A percentile compares a stretch with the other conserved stretches of the same genome.
Evolutionary conservation across 2,888 invertebrate species (phyloP).

Genomic region (Sialis fuliginosa): DNA sequence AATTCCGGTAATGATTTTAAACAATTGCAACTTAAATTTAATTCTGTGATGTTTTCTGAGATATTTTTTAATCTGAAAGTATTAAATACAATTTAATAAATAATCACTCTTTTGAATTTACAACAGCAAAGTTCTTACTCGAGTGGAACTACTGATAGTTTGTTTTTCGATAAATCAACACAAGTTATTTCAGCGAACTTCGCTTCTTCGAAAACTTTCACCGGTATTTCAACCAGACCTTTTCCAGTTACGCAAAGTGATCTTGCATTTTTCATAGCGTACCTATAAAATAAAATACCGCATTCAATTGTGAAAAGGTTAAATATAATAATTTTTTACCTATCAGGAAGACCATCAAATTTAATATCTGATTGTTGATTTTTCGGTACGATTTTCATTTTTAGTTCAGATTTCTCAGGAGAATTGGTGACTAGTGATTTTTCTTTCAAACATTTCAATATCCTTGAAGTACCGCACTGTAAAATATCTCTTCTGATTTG

Average conservation of each 20-base stretch:
- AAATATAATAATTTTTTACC: background rate
- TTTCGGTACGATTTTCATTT: constrained; percentile 17
- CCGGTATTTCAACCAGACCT: constrained; percentile 45
- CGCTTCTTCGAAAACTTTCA: constrained; percentile 52
- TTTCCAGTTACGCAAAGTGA: constrained; percentile 43
- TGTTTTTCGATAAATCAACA: constrained; percentile 71
- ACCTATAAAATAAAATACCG: constrained; percentile 22
- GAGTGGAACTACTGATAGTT: constrained; percentile 43
- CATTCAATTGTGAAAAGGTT: background rate
- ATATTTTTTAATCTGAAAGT: constrained; percentile 29
- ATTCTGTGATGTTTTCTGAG: constrained; percentile 36
- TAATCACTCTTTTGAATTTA: background rate
- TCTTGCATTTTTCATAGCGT: constrained; percentile 34
- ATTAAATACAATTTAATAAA: constrained; percentile 8
- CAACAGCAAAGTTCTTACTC: constrained; percentile 31
- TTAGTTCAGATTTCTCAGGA: constrained; percentile 23
- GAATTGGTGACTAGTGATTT: too few species aligned
- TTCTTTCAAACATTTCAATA: constrained; percentile 61
- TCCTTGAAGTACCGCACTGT: constrained; percentile 63
- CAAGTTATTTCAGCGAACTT: constrained; percentile 50
- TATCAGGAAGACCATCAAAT: constrained; percentile 16
- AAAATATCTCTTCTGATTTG: constrained; percentile 69
- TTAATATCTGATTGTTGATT: constrained; percentile 17
- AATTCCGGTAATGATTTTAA: constrained; percentile 44
- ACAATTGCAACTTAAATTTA: constrained; percentile 55